phyloP scores from a whole-genome alignment of 1,140 invertebrate genomes.

The Aphis gossypii region DNA sequence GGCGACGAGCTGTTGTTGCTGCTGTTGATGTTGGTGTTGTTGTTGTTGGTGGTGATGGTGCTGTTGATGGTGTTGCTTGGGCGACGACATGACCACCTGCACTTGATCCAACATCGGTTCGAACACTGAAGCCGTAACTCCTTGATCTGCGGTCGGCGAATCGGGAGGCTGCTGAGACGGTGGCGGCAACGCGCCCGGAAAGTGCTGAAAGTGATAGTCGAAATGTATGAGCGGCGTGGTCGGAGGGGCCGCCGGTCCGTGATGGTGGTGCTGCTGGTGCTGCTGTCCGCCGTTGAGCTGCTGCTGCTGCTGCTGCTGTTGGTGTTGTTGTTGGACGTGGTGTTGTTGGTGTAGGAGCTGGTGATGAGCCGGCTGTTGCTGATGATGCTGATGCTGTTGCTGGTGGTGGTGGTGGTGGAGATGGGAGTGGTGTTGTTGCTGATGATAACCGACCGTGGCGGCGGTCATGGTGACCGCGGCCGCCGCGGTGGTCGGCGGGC shows the following conservation, averaged over 20 bases:
- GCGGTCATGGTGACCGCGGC: conserved; percentile 38
- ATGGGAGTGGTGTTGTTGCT: conserved; percentile 59
- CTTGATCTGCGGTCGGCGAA: conserved; percentile 61
- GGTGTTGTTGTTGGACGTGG: conserved; percentile 61
- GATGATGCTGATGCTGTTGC: conserved; percentile 48
- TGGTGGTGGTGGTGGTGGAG: conserved; percentile 61
- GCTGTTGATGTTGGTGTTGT: conserved; percentile 67
- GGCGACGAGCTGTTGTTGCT: conserved; percentile 66
- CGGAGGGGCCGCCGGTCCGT: conserved; percentile 57
- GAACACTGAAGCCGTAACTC: conserved; percentile 63
- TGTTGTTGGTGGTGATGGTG: conserved; percentile 74
- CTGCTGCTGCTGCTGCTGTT: not conserved
- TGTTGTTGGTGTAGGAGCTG: conserved; percentile 61
- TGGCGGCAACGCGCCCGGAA: conserved; percentile 68
- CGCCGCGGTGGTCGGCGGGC: conserved; percentile 65
- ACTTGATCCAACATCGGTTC: conserved; percentile 66
- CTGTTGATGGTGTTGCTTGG: conserved; percentile 78
- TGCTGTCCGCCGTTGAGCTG: not conserved
- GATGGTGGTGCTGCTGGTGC: conserved; percentile 52
- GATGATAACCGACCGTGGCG: conserved; percentile 59
- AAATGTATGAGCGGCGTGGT: conserved; percentile 64
- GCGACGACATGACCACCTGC: conserved; percentile 70
- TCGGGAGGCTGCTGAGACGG: conserved; percentile 62
- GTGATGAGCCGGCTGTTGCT: not conserved
- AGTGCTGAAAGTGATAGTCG: conserved; percentile 63